A percentile compares a stretch with the other conserved stretches of the same genome.
Evolutionary conservation across 37 sponge, comb jelly and placozoan genomes (phyloP).

Genomic region (Bolinopsis microptera): DNA sequence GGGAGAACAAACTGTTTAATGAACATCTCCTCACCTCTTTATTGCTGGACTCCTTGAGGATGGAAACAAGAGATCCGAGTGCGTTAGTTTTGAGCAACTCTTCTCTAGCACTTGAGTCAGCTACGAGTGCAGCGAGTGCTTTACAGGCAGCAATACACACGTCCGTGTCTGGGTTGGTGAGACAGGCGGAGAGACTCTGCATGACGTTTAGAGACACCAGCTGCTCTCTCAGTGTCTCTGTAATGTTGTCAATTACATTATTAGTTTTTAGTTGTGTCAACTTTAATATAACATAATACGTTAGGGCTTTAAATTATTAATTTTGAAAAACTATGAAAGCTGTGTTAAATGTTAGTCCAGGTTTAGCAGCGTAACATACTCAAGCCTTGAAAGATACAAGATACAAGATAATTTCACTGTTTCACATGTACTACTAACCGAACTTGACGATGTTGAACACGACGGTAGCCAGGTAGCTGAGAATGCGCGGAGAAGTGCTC

Average conservation of each 20-base stretch:
- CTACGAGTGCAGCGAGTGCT: constrained; percentile 21
- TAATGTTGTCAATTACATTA: no score
- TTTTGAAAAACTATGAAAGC: neutral
- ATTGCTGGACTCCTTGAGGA: constrained; percentile 22
- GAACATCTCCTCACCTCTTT: constrained; percentile 33
- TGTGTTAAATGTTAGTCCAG: neutral
- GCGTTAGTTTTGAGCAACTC: constrained; percentile 26
- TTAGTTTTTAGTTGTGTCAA: no score
- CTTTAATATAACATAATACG: no score
- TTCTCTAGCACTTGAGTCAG: constrained; percentile 2
- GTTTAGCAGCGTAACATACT: neutral
- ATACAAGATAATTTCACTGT: no score
- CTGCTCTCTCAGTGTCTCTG: constrained; percentile 25
- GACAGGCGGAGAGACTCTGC: neutral
- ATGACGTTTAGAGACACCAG: neutral
- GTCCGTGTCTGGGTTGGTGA: constrained; percentile 1
- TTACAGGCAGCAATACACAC: constrained; percentile 40
- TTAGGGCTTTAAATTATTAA: no score
- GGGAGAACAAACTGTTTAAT: no score
- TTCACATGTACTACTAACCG: no score
- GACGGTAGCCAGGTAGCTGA: constrained; percentile 7
- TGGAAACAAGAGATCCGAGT: constrained; percentile 3
- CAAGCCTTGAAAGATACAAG: no score
- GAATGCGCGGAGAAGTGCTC: neutral
- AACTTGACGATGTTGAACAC: constrained; percentile 58